Percentiles rank a stretch among this genome's conserved stretches.
Evolutionary conservation across 2,797 vertebrate genomes (phyloP).

Genomic region (Sebastes cheni): DNA sequence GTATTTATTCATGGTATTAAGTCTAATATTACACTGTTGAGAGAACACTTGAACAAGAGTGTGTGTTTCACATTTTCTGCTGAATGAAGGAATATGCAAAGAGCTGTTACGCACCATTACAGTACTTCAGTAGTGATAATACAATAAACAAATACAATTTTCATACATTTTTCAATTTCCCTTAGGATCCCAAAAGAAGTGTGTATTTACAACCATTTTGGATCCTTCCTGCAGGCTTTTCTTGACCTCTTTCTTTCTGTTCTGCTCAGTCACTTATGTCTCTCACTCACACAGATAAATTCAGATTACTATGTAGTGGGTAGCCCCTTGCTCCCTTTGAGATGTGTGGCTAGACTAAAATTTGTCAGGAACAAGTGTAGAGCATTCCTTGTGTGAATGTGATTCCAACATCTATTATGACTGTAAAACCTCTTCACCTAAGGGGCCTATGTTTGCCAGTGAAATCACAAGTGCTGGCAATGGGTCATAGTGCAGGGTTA

Average conservation of each 20-base stretch:
- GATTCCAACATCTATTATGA: background rate
- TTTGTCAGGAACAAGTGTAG: background rate
- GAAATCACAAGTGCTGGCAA: background rate
- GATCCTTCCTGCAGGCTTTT: slow-evolving; percentile 26
- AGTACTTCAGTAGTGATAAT: background rate
- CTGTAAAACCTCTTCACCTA: background rate
- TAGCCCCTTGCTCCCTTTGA: background rate
- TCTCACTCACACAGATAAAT: background rate
- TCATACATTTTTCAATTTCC: slow-evolving; percentile 65
- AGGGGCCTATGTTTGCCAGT: background rate
- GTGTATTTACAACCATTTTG: slow-evolving; percentile 58
- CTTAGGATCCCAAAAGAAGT: slow-evolving; percentile 41
- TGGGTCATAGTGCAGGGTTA: background rate
- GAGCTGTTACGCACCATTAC: slow-evolving; percentile 14
- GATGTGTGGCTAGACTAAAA: background rate
- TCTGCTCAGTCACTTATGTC: background rate
- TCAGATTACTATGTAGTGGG: background rate
- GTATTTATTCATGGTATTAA: background rate
- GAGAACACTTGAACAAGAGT: background rate
- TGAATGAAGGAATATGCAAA: background rate
- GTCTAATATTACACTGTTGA: slow-evolving; percentile 4
- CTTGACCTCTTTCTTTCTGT: slow-evolving; percentile 14
- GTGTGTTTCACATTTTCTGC: background rate
- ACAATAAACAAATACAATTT: slow-evolving; percentile 62
- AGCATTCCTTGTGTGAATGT: background rate